Percentiles rank a stretch among this genome's conserved stretches.
Evolutionary conservation across 2,113 vertebrate species (phyloP).

Genomic region (Damaliscus lunatus): DNA sequence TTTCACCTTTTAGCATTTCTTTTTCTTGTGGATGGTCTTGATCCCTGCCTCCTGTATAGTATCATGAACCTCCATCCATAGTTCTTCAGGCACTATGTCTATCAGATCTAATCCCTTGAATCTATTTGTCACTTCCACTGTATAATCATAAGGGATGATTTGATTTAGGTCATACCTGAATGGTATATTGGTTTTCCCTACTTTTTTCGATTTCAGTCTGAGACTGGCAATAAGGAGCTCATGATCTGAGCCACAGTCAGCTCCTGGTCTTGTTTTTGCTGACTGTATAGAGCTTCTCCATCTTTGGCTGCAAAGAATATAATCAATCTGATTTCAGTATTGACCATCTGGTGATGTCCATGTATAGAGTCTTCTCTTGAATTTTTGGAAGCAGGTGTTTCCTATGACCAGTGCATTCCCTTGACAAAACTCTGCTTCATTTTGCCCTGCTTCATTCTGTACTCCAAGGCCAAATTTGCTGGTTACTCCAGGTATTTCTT

Average conservation of each 20-base stretch:
- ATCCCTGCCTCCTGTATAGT: neutral
- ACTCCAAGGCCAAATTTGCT: neutral
- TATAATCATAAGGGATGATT: neutral
- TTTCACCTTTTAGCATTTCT: too few relatives aligned
- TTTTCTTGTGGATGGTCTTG: neutral
- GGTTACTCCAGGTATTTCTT: neutral
- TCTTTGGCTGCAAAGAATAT: neutral
- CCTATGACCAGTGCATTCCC: rapidly evolving
- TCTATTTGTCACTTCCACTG: neutral
- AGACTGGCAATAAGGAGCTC: neutral
- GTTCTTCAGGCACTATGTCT: neutral
- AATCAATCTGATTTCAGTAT: neutral
- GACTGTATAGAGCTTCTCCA: neutral
- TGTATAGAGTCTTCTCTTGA: neutral
- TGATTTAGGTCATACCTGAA: neutral
- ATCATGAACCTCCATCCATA: neutral
- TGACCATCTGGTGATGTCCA: neutral
- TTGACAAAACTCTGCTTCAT: neutral
- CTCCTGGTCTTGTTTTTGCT: neutral
- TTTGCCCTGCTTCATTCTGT: neutral
- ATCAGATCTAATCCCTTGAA: neutral
- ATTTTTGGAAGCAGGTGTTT: neutral
- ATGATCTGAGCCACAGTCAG: neutral
- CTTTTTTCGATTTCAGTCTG: neutral
- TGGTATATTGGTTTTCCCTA: neutral